Base-by-base conservation (phyloP, 2,888 invertebrate species). In the Epinotia nisella region DNA sequence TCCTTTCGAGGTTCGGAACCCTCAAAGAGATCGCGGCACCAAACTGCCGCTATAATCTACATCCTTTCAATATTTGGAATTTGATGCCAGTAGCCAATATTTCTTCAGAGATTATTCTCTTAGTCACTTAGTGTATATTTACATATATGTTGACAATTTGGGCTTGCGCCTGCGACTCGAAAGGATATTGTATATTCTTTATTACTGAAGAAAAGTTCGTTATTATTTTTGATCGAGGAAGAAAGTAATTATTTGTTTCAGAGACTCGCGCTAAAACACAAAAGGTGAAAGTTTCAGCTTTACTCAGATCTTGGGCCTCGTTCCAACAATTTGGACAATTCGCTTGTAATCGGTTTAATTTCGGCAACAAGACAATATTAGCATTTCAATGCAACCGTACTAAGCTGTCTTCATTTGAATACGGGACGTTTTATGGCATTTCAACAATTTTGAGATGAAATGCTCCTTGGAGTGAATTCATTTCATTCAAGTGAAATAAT, bases 281-380 rank as follows among this genome's bases (percentile, higher is more conserved):
- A 45, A 62, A 71, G 45, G 53, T 67, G 55, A 35, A 71, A 61
- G 45, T 61, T 71, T 67, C 21, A 21, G 56, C 56, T 39, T 71
- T 71, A 64, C 58, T 56, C 35, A 24, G 19, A 35, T 51, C 5
- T 29, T 35, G 19, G 21, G 60, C 13, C 29, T 55, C 17, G 39
- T 39, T 19, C 24, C 60, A 60, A 71, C 60, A 66, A 71, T 66
- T 19, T 45, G 55, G 45, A 67, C 67, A 67, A 71, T 71, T 67
- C 61, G 49, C 24, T 67, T 61, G 24, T 53, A 71, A 67, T 71
- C 55, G 21, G 61, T 67, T 71, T 67, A 55, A 71, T 66, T 11
- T 9, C 60, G 24, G 17, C 51, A 13, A 29, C 5, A 55, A 11
- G 19, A 35, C 29, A 55, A 24, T 35, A 71, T 71, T 61, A 29